Base-by-base conservation (phyloP, 1,140 invertebrate genomes). In the Palaemon carinicauda region DNA sequence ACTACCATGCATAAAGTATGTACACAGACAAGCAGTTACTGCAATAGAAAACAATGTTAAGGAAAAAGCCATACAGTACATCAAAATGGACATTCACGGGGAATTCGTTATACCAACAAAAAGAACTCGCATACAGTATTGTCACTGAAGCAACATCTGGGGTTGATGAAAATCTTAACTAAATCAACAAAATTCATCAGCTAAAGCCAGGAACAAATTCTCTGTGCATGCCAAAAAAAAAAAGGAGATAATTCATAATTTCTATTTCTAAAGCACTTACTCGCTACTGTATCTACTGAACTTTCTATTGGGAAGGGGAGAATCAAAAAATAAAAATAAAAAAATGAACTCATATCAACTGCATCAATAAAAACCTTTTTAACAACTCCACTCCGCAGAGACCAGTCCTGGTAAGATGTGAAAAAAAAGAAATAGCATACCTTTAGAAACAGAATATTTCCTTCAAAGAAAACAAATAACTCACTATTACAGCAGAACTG, bases 391-490 rank as follows among this genome's bases (percentile, higher is more conserved):
- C 88, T 86, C 60, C 88, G 88, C 69, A 88, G 88, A 53, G 88
- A 88, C 88, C 88, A 88, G 79, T 88, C 88, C 88, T 88, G 88
- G 84, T 79, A 53, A 86, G 88, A 86, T 86, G 77, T 80, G 71
- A 80, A 79, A 74, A 80, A n/a, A 86, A 78, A 86, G 54, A 84
- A 86, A 31, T 27, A 52, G 75, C 24, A 69, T 27, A 69, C 65
- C 29, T 69, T 69, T 69, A 79, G 75, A 79, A 79, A 73, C 27
- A 31, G 69, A 41, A 41, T 41, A 41, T 41, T n/a, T 41, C 41
- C 69, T 31, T 73, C 33, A 29, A 73, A 73, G 69, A 4, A 29
- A 73, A 73, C 24, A 73, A 24, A 73, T 24, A 24, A n/a, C 33
- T 29, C 24, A 73, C 33, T 21, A 73, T 15, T 73, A 73, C 27